phyloP scores from a whole-genome alignment of 2,888 invertebrate genomes.

The Corbicula japonica region DNA sequence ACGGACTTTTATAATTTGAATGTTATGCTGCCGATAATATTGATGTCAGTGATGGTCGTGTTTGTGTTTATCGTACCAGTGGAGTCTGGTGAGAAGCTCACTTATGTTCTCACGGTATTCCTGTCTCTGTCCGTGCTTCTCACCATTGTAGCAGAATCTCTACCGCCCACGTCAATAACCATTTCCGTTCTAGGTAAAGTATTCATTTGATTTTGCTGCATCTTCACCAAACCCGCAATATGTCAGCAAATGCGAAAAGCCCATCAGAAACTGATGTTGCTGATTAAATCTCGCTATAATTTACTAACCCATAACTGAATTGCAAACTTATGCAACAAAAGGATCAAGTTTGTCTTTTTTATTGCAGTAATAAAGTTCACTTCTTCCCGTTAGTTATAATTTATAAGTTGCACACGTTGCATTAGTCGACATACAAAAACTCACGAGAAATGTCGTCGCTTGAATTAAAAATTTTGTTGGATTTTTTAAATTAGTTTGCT shows the following conservation, averaged over 20 bases:
- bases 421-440: no score
- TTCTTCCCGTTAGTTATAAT: no score
- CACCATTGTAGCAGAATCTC: conserved; percentile 44
- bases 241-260: neutral
- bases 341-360: neutral
- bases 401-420: no score
- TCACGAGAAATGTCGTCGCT: no score
- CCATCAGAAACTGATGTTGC: neutral
- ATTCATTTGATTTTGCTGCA: conserved; percentile 28
- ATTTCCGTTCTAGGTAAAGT: conserved; percentile 56
- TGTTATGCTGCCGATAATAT: conserved; percentile 61
- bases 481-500: no score
- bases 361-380: no score
- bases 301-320: neutral
- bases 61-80: conserved; percentile 68
- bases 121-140: conserved; percentile 61
- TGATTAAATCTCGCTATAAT: neutral
- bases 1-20: conserved; percentile 62
- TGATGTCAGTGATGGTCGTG: conserved; percentile 59
- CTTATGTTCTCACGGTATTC: conserved; percentile 62
- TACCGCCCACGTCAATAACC: conserved; percentile 56
- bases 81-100: conserved; percentile 67
- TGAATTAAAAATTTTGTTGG: no score
- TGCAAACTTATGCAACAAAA: neutral
- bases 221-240: neutral